Evolutionary conservation across 2,888 invertebrate genomes (phyloP), one percentile per base, ranked within the genome.

Genomic region (Desoria tigrina): DNA sequence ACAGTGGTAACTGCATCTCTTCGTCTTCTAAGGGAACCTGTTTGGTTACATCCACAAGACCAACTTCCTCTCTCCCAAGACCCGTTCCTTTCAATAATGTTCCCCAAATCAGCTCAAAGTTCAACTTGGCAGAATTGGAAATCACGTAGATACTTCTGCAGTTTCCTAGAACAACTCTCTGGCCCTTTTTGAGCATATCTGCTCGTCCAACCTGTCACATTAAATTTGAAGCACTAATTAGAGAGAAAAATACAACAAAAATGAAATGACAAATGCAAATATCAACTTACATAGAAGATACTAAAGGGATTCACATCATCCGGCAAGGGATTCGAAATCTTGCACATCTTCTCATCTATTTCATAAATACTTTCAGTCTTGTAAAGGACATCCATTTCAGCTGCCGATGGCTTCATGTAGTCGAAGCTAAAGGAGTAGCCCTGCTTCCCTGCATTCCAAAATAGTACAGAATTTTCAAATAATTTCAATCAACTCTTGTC

Each of bases 1-100:
- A 84, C 2, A 84, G 82, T 1, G 85, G 84, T 68, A 85, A 82
- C 56, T 83, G 79, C 28, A 72, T 57, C 2, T 54, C 39, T 57
- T 71, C 65, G 27, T 66, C 63, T 2, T 23, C 51, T 21, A 42
- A 39, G 9, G 28, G 14, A 32, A 28, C 49, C 24, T 27, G 14
- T 37, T 54, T 54, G 23, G 28, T 60, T 7, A 54, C 26, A 28
- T 57, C 61, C 21, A 50, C n/a, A 24, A 54, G 23, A 21, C 21
- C 39, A 3, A 42, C 60, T n/a, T 55, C 62, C 16, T 39, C 24
- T 42, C 51, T 54, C 62, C 61, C 55, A 3, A 66, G 39, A 2
- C 70, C 61, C n/a, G 61, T 42, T 2, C 68, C 54, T 61, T 65
- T 65, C 14, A 51, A 28, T n/a, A 74, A 24, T 3, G 68, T 49